A percentile compares a stretch with the other conserved stretches of the same genome.
Evolutionary conservation across 2,113 vertebrate genomes (phyloP).

Genomic region (Xiphias gladius): DNA sequence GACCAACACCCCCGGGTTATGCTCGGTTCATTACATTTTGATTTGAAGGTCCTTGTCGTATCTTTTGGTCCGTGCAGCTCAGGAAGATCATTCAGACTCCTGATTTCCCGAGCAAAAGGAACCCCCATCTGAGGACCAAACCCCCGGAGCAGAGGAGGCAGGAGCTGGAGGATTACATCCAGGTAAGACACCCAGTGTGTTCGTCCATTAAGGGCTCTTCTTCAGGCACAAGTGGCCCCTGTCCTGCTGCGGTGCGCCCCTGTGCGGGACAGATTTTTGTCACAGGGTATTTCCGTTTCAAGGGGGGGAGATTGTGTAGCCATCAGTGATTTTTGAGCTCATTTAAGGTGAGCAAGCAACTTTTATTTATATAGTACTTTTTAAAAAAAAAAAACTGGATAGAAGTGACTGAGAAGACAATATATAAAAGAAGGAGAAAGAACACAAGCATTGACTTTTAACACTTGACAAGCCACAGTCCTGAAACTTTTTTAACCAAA

Average conservation of each 20-base stretch:
- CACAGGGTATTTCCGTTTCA: too few relatives aligned
- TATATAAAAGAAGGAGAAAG: too few relatives aligned
- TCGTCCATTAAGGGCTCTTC: neutral
- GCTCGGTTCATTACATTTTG: neutral
- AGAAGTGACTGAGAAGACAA: too few relatives aligned
- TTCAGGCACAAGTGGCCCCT: neutral
- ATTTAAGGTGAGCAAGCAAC: too few relatives aligned
- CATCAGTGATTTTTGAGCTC: neutral
- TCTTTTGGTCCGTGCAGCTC: slow-evolving; percentile 78
- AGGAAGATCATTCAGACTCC: slow-evolving; percentile 92
- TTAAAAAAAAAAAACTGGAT: too few relatives aligned
- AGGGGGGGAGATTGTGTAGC: neutral
- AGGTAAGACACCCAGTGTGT: slow-evolving; percentile 78
- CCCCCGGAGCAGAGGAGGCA: slow-evolving; percentile 91
- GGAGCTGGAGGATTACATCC: slow-evolving; percentile 92
- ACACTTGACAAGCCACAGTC: too few relatives aligned
- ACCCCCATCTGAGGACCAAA: slow-evolving; percentile 89
- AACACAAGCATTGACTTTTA: too few relatives aligned
- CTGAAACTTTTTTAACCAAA: too few relatives aligned
- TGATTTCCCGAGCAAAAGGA: slow-evolving; percentile 90
- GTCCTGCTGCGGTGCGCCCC: neutral
- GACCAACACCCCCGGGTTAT: neutral
- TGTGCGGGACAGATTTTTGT: neutral
- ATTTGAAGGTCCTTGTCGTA: neutral
- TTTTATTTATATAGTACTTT: too few relatives aligned